These are phyloP conservation scores for Eilema griseolum DNA, from an alignment of 2,888 invertebrate species.

Conservation along the genomic window DNA sequence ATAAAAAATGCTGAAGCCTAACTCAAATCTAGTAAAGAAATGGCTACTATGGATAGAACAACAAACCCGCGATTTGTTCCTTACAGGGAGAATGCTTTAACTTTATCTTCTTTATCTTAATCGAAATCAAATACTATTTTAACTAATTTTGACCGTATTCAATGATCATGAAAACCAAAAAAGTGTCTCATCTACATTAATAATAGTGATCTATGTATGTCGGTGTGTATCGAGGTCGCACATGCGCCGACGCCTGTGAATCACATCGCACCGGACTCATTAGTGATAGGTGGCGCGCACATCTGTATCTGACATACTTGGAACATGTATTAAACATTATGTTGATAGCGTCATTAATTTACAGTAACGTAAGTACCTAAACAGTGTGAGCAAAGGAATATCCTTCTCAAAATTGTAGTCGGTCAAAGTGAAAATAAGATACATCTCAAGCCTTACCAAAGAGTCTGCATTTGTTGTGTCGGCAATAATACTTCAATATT, in stretches of 20 bases:
- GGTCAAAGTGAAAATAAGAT: background rate
- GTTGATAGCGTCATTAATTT: background rate
- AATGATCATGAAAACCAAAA: background rate
- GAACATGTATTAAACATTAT: slow-evolving; percentile 21
- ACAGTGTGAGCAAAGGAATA: background rate
- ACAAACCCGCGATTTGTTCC: no score
- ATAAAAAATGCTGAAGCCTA: no score
- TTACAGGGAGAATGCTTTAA: no score
- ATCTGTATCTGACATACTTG: slow-evolving; percentile 45
- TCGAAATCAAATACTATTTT: background rate
- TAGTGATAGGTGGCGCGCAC: slow-evolving; percentile 53
- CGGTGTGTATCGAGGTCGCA: slow-evolving; percentile 76
- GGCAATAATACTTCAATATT: no score
- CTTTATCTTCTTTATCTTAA: no score
- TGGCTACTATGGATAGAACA: background rate
- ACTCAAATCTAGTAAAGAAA: no score
- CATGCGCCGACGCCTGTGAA: slow-evolving; percentile 73
- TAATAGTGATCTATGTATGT: slow-evolving; percentile 26
- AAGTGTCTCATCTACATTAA: slow-evolving; percentile 22
- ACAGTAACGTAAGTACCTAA: background rate
- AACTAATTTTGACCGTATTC: background rate
- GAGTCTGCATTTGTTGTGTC: no score
- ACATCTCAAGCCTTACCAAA: background rate
- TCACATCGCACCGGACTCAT: slow-evolving; percentile 74
- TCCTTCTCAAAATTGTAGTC: background rate